These are phyloP conservation scores for Diacarnus erythraeanus DNA, from an alignment of 37 sponge, comb jelly and placozoan genomes.

Conservation along the genomic window DNA sequence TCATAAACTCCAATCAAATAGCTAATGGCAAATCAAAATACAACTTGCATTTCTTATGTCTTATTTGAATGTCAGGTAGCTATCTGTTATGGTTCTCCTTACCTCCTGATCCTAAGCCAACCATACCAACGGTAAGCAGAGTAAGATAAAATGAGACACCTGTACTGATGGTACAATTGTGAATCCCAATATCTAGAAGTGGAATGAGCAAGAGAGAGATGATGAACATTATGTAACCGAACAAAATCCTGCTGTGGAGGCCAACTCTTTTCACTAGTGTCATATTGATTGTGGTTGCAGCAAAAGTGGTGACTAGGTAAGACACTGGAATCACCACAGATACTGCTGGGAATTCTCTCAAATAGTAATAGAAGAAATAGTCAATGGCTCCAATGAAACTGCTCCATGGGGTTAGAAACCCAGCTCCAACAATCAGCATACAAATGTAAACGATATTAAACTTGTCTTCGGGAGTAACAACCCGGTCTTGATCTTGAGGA, in stretches of 20 bases:
- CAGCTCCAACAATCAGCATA: constrained; percentile 71
- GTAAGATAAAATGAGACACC: constrained; percentile 53
- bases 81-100: constrained; percentile 14
- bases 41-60: too few species aligned
- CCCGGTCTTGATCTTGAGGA: background rate
- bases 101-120: constrained; percentile 67
- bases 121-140: constrained; percentile 34
- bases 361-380: constrained; percentile 83
- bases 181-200: constrained; percentile 64
- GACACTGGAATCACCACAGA: constrained; percentile 54
- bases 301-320: constrained; percentile 55
- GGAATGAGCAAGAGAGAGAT: constrained; percentile 63
- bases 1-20: too few species aligned
- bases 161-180: constrained; percentile 41
- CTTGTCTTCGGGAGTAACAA: constrained; percentile 34
- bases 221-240: constrained; percentile 74
- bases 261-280: constrained; percentile 42
- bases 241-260: constrained; percentile 56
- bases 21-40: too few species aligned
- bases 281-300: constrained; percentile 52
- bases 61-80: background rate
- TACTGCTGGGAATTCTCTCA: constrained; percentile 44
- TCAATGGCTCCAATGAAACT: constrained; percentile 80
- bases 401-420: constrained; percentile 84
- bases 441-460: constrained; percentile 62